Conservation (phyloP, 2,797 vertebrate genomes). For the Anguilla marmorata region DNA sequence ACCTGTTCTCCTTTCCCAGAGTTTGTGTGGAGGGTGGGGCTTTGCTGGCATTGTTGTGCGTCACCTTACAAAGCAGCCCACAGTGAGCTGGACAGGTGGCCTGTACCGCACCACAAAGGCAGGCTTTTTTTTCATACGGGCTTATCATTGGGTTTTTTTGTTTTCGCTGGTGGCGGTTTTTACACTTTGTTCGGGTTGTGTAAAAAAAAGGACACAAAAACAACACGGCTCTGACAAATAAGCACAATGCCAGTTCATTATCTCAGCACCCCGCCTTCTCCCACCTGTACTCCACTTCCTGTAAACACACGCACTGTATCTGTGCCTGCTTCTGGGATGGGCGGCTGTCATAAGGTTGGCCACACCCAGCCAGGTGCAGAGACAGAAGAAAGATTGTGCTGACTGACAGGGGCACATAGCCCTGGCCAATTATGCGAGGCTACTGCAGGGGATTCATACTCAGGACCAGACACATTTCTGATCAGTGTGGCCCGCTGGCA, state of each 20-base stretch:
- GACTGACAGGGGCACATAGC: slow-evolving; percentile 24
- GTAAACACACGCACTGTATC: slow-evolving; percentile 21
- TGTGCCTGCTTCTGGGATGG: neutral
- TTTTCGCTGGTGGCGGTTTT: slow-evolving; percentile 29
- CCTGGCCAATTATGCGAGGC: neutral
- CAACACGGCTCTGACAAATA: slow-evolving; percentile 30
- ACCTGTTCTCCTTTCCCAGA: slow-evolving; percentile 46
- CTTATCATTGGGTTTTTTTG: slow-evolving; percentile 28
- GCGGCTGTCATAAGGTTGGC: slow-evolving; percentile 12
- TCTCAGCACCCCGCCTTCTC: slow-evolving; percentile 7
- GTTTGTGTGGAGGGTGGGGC: slow-evolving; percentile 39
- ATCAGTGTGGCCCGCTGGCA: slow-evolving; percentile 14
- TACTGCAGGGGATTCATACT: neutral
- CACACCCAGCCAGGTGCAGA: slow-evolving; percentile 30
- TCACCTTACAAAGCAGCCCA: slow-evolving; percentile 38
- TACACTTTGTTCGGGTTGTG: slow-evolving; percentile 28
- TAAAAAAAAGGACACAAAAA: slow-evolving; percentile 31
- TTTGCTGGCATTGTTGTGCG: slow-evolving; percentile 35
- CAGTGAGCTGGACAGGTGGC: slow-evolving; percentile 38
- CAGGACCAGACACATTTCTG: neutral
- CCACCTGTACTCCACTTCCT: slow-evolving; percentile 17
- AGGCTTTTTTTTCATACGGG: slow-evolving; percentile 24
- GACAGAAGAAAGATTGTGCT: slow-evolving; percentile 23
- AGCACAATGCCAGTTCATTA: slow-evolving; percentile 15
- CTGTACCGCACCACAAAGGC: slow-evolving; percentile 28